These are phyloP conservation scores for Perca schrenkii DNA, from an alignment of 2,113 vertebrate genomes.

Conservation along the genomic window DNA sequence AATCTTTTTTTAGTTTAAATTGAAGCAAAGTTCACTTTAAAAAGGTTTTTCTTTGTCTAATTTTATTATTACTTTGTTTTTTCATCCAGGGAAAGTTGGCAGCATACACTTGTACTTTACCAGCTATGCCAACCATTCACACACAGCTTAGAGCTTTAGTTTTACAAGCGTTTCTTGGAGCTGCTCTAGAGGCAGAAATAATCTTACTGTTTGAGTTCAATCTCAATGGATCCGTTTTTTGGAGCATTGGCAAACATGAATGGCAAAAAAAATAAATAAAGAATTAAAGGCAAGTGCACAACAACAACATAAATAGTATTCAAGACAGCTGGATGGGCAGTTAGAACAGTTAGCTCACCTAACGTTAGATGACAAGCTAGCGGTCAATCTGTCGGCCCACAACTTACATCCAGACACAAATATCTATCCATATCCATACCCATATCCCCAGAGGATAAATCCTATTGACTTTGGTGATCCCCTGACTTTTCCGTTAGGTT, in stretches of 20 bases:
- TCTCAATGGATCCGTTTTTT: constrained; percentile 30
- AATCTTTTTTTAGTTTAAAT: not conserved
- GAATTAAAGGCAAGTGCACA: constrained; percentile 5
- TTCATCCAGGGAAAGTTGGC: constrained; percentile 14
- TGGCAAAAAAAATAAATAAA: not conserved
- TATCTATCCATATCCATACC: not conserved
- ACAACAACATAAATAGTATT: not conserved
- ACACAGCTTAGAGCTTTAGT: constrained; percentile 54
- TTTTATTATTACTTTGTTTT: constrained; percentile 13
- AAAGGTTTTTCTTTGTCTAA: not conserved
- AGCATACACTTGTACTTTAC: constrained; percentile 8
- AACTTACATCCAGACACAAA: not conserved
- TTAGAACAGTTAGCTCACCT: not conserved
- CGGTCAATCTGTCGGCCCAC: not conserved
- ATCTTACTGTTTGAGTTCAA: constrained; percentile 39
- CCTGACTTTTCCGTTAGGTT: not conserved
- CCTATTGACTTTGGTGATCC: not conserved
- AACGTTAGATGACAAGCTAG: not conserved
- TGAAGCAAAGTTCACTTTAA: not conserved
- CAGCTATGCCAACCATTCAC: constrained; percentile 13
- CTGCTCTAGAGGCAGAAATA: constrained; percentile 40
- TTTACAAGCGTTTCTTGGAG: constrained; percentile 43
- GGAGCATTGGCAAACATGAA: constrained; percentile 21
- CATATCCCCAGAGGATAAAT: not conserved
- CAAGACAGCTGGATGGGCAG: not conserved